Percentiles rank a stretch among this genome's conserved stretches.
These are phyloP conservation scores for western clawed frog (Xenopus tropicalis) DNA, from an alignment of 2,113 vertebrate genomes.

Conservation along the genomic window DNA sequence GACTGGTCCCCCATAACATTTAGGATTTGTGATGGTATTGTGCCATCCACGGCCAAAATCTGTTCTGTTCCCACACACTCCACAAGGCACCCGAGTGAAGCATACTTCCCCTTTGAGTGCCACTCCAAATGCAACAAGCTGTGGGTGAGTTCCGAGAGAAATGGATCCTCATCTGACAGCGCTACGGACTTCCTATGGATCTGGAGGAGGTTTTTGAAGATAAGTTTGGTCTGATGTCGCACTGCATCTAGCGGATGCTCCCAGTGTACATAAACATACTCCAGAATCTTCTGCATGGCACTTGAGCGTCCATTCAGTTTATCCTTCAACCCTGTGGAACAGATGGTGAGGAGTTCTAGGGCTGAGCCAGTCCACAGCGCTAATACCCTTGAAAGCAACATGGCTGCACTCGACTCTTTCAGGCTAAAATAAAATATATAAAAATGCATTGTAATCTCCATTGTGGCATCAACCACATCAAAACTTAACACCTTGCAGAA, in stretches of 20 bases:
- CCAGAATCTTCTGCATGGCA: conserved; percentile 66
- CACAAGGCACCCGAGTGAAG: conserved; percentile 79
- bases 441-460: neutral
- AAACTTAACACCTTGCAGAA: too few species aligned
- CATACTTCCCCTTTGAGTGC: conserved; percentile 91
- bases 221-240: conserved; percentile 82
- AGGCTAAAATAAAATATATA: conserved; percentile 64
- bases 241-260: conserved; percentile 91
- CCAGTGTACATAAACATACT: conserved; percentile 90
- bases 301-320: conserved; percentile 69
- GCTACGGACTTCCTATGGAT: conserved; percentile 66
- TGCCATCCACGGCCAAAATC: conserved; percentile 71
- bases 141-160: conserved; percentile 69
- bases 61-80: conserved; percentile 75
- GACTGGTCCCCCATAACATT: conserved; percentile 86
- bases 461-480: too few species aligned
- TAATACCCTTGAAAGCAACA: conserved; percentile 80
- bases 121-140: conserved; percentile 81
- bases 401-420: conserved; percentile 82
- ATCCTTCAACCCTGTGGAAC: conserved; percentile 59
- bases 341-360: conserved; percentile 63
- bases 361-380: conserved; percentile 82
- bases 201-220: conserved; percentile 84
- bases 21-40: conserved; percentile 75
- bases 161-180: conserved; percentile 60